phyloP scores from a whole-genome alignment of 2,797 vertebrate species.

The Ciconia nigra region DNA sequence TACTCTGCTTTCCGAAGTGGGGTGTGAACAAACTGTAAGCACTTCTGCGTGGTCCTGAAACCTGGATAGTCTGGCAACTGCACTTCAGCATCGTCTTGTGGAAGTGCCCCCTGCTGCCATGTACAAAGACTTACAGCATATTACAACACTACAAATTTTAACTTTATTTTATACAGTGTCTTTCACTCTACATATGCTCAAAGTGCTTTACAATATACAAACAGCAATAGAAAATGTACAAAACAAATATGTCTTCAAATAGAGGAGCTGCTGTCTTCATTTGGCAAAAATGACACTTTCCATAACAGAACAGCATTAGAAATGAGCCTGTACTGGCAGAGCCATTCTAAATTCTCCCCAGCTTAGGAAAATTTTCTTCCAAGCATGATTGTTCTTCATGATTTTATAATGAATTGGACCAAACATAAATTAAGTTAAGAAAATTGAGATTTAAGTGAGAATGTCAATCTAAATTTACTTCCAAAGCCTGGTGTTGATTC shows the following conservation, averaged over 20 bases:
- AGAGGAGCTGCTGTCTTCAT: conserved; percentile 29
- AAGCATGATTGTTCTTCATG: background rate
- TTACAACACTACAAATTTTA: background rate
- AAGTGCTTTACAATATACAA: conserved; percentile 30
- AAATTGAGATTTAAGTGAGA: background rate
- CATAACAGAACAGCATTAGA: background rate
- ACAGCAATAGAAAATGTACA: conserved; percentile 48
- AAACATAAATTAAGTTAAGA: background rate
- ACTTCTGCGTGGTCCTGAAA: background rate
- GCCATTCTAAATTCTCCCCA: background rate
- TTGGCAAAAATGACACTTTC: conserved; percentile 5
- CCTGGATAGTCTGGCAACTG: background rate
- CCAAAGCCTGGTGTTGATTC: background rate
- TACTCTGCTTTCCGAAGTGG: background rate
- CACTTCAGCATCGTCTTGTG: background rate
- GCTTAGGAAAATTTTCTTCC: background rate
- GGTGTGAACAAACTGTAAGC: background rate
- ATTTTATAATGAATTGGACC: background rate
- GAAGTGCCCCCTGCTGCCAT: conserved; percentile 49
- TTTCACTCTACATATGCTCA: conserved; percentile 3
- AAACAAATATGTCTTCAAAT: conserved; percentile 48
- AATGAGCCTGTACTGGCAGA: conserved; percentile 26
- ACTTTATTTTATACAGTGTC: background rate
- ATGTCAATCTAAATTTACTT: background rate
- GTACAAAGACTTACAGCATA: conserved; percentile 29